Base-by-base conservation (phyloP, 1,140 invertebrate genomes). In the Drosophila serrata region DNA sequence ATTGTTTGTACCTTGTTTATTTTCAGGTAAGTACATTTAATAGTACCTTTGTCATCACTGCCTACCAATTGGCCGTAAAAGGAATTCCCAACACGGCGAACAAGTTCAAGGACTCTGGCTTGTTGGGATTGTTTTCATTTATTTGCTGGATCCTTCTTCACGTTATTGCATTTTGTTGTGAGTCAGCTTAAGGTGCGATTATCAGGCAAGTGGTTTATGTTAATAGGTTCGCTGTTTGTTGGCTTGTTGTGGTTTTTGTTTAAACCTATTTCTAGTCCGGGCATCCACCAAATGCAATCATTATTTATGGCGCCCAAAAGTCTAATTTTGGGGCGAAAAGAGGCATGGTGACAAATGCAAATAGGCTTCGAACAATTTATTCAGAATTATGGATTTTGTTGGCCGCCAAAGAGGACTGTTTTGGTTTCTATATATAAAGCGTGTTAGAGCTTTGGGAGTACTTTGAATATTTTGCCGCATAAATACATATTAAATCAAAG, bases 191-290 rank as follows among this genome's bases (percentile, higher is more conserved):
- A 58, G 70, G 61, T 67, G 69, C 55, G 59, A 82, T 82, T 80
- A 80, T 84, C 70, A 70, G 75, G 22, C 46, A 58, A 67, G 45
- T 75, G 78, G 74, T 80, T 81, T 85, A 85, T 85, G 74, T 53
- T 85, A 85, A 85, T 85, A 55, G 60, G 42, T 67, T 76, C 17
- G 15, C 24, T 55, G 42, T 63, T 68, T 17, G 17, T 37, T 55
- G 12, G 13, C n/a, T 39, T 60, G 31, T 55, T 58, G 19, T 22
- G 48, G 42, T 69, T 69, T 60, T 57, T 55, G 39, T 51, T 75
- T 60, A 33, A 48, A 58, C 37, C 31, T 59, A 27, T 33, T 40
- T 75, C 22, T 40, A 49, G 22, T 17, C 29, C 35, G 22, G 17
- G 15, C 11, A 53, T 40, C 49, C 46, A 48, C 37, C 72, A 75